Conservation (phyloP, 2,888 invertebrate genomes). For the Zygogramma bicolorata region DNA sequence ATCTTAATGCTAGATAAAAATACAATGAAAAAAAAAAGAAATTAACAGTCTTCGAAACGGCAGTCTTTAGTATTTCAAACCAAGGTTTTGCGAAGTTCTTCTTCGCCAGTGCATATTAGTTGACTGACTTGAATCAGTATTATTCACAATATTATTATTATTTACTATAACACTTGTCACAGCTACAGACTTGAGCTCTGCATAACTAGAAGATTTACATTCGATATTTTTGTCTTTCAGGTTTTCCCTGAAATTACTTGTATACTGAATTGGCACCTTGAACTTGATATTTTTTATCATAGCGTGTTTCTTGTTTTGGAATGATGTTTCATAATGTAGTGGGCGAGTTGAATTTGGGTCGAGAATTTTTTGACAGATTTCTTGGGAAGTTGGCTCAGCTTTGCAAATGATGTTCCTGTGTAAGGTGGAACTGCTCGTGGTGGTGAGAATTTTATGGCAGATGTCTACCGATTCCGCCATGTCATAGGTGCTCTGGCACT, state of each 20-base stretch:
- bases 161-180: constrained; percentile 60
- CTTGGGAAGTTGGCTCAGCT: constrained; percentile 51
- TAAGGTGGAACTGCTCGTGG: constrained; percentile 53
- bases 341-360: constrained; percentile 50
- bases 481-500: constrained; percentile 56
- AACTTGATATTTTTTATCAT: constrained; percentile 66
- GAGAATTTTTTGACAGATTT: constrained; percentile 57
- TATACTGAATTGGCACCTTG: constrained; percentile 64
- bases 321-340: constrained; percentile 62
- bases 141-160: constrained; percentile 39
- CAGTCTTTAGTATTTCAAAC: constrained; percentile 47
- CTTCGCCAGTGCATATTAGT: constrained; percentile 69
- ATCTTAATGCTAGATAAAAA: neutral
- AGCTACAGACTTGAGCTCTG: constrained; percentile 50
- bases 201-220: constrained; percentile 42
- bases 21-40: neutral
- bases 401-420: constrained; percentile 45
- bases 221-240: constrained; percentile 24
- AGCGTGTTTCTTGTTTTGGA: constrained; percentile 62
- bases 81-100: constrained; percentile 63
- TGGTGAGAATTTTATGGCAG: constrained; percentile 62
- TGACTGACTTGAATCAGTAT: constrained; percentile 29
- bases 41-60: constrained; percentile 43
- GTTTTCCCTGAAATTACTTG: constrained; percentile 52
- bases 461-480: constrained; percentile 62